A percentile compares a stretch with the other conserved stretches of the same genome.
Conservation (phyloP, 2,113 vertebrate species). For the Laticauda laticaudata region DNA sequence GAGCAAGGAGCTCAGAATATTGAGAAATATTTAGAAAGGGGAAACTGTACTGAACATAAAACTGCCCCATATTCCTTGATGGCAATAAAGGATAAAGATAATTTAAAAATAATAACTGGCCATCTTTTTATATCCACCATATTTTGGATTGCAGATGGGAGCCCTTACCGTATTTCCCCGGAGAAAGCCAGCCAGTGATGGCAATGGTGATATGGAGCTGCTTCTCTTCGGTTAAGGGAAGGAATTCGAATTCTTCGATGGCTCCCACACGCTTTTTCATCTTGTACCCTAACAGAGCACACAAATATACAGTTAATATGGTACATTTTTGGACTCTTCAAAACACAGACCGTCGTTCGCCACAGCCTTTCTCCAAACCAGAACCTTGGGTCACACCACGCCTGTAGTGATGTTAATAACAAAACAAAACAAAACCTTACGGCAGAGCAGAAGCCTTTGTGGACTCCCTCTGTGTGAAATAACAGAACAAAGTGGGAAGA, state of each 20-base stretch:
- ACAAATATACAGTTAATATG: background rate
- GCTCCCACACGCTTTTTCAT: constrained; percentile 97
- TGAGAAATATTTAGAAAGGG: background rate
- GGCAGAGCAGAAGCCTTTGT: no score
- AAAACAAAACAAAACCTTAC: no score
- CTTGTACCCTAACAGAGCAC: constrained; percentile 83
- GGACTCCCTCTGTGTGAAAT: no score
- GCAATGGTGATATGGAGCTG: constrained; percentile 90
- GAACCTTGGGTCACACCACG: no score
- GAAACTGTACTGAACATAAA: background rate
- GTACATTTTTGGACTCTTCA: background rate
- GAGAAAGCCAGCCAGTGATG: constrained; percentile 91
- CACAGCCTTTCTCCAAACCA: no score
- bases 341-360: background rate
- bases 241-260: constrained; percentile 95
- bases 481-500: no score
- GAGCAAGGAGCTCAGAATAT: background rate
- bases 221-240: constrained; percentile 85
- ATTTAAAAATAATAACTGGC: background rate
- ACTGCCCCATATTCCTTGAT: background rate
- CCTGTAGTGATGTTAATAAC: no score
- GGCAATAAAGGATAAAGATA: background rate
- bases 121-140: rapidly evolving
- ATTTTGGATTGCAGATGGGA: background rate
- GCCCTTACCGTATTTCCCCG: constrained; percentile 90